Conservation (phyloP, 2,113 vertebrate genomes). For the Corythornis cristatus region DNA sequence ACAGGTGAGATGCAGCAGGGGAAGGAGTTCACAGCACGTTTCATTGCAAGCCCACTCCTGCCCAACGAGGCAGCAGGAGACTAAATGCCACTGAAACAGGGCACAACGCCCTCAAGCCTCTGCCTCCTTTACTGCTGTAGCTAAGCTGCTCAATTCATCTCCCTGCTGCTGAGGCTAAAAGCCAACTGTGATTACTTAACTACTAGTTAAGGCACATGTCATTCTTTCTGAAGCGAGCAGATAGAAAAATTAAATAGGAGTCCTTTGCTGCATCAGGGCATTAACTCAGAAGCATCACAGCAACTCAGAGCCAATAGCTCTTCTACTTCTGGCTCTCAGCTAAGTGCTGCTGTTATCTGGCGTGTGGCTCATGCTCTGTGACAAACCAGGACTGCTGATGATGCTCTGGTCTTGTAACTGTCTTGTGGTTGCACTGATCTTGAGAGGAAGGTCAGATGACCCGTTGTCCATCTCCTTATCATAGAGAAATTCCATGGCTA, state of each 20-base stretch:
- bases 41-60: not conserved
- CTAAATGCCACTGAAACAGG: not conserved
- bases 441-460: not conserved
- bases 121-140: not conserved
- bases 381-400: not conserved
- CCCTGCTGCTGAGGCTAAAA: not conserved
- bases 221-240: not conserved
- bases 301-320: not conserved
- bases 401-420: not conserved
- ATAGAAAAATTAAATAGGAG: not conserved
- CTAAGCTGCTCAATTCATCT: not conserved
- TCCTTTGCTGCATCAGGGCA: not conserved
- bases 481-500: not conserved
- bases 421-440: not conserved
- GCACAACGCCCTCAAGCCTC: not conserved
- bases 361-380: not conserved
- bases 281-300: not conserved
- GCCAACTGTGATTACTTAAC: constrained; percentile 13
- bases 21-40: not conserved
- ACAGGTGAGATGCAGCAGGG: not conserved
- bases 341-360: not conserved
- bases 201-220: not conserved
- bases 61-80: not conserved
- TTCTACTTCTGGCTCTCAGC: not conserved
- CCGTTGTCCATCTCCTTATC: not conserved